Base-by-base conservation (phyloP, 2,888 invertebrate genomes). In the Drosophila diplacantha region DNA sequence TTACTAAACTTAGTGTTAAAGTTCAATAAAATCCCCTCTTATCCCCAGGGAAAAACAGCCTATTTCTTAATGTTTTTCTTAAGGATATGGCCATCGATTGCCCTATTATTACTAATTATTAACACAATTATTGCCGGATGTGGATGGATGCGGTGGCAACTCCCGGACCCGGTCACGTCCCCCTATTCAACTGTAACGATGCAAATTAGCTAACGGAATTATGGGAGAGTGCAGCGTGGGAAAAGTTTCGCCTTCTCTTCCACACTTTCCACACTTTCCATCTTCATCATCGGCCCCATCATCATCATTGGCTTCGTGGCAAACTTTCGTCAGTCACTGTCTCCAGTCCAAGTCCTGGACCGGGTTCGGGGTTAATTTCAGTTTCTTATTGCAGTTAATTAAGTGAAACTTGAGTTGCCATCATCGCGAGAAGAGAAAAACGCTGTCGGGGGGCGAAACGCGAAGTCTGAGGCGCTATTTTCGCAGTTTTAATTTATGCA, bases 341-440 rank as follows among this genome's bases (percentile, higher is more conserved):
- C 49, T 39, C 49, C 24, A n/a, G 18, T 20, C 37, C 26, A 44
- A 38, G 38, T 31, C 14, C 24, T 18, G 20, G 12, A 16, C 34
- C 16, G 38, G 12, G 18, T 14, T 26, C 9, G 26, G 72, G 79
- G 71, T 76, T 76, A 52, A 75, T 83, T 82, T 69, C 69, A 78
- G 82, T 74, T 74, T 81, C 76, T 81, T 75, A 79, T 81, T 83
- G 83, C 82, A 81, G 63, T 76, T 81, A 83, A 80, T 83, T 83
- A 81, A 79, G 74, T 81, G 82, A 65, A 81, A 69, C 81, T 81
- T 73, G 63, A 73, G 75, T 69, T 73, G 39, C 46, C 47, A 26
- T 37, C 58, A 53, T 26, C 44, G 37, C 37, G 34, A 55, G 41
- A 24, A 24, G n/a, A 24, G 9, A 41, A 4, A 5, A 22, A 18